Evolutionary conservation across 2,888 invertebrate species (phyloP), one percentile per base, ranked within the genome.

Genomic region (Syritta pipiens): DNA sequence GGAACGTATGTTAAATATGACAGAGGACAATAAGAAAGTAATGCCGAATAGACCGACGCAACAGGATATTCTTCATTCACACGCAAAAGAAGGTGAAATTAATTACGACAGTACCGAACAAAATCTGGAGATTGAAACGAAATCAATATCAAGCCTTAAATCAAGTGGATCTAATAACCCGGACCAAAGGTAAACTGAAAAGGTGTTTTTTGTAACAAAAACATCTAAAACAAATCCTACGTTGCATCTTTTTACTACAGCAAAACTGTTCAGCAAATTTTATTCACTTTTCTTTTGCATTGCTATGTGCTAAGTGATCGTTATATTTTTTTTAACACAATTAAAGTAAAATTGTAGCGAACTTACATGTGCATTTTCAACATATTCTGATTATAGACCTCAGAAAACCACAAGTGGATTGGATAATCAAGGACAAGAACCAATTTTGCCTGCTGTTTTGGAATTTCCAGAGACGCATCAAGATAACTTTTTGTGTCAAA

Each of bases 381-480:
- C n/a, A n/a, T n/a, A n/a, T n/a, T n/a, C n/a, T n/a, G n/a, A n/a
- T n/a, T n/a, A n/a, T 74, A 87, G 87, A 82, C 86, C 86, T n/a
- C 86, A 88, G 12, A 88, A 88, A 83, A 83, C 85, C 81, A 82
- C 84, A 6, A 84, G 84, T 42, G 76, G 83, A 17, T 69, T 82
- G 2, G 86, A 87, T 55, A 85, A 91, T 6, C 91, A 93, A 53
- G 95, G 96, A 1, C 94, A 94, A 83, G 96, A 97, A 89, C 94
- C 96, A 17, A 97, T 97, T 84, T 90, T 98, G 82, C 98, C 98
- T 3, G 98, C 98, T 0, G 96, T 97, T 17, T 90, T 98, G 83
- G 98, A 98, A 90, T 97, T 98, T 89, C 94, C 96, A 19, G 97
- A 98, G 89, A 96, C 96, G 83, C 96, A 95, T 17, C 98, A 98